Evolutionary conservation across 2,113 vertebrate genomes (phyloP), one percentile per base, ranked within the genome.

Genomic region (Cyprinodon variegatus): DNA sequence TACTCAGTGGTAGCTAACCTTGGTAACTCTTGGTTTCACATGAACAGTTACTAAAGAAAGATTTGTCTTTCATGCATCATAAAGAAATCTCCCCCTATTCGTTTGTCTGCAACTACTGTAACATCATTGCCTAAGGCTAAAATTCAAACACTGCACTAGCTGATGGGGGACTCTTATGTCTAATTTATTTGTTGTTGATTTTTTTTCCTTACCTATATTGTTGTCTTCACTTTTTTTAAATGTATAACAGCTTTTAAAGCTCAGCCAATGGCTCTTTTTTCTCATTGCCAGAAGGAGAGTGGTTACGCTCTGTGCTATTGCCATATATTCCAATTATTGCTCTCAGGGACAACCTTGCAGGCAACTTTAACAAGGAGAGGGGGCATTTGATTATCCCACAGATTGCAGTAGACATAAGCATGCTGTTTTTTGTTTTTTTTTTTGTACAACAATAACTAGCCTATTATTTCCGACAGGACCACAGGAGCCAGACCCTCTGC

Each of bases 271-370:
- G 20, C 22, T 62, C 7, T 37, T 61, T 57, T 29, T 61, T 61
- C 22, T 38, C 5, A 45, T 45, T 45, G 37, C 57, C 57, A 17
- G 40, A 62, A 38, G 22, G 22, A 62, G 29, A 36, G 41, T 61
- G 60, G 70, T 15, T 41, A 60, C 5, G 29, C 22, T 36, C 29
- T n/a, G 70, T 11, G 15, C 67, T 57, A 37, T 20, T 72, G 15
- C 60, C 43, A 62, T 48, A 46, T 36, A 71, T 62, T 62, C 41
- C 14, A 71, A 71, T 71, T 37, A 40, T 45, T 64, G 61, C 45
- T 53, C 43, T 41, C 37, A 48, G 53, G 68, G 37, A 57, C 36
- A 70, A 59, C 37, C 29, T 48, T 68, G 66, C 29, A 68, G 66
- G 37, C 37, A 13, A 69, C 48, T 22, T 22, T 43, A 62, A 62